phyloP scores from a whole-genome alignment of 2,797 vertebrate genomes.

The Menidia menidia region DNA sequence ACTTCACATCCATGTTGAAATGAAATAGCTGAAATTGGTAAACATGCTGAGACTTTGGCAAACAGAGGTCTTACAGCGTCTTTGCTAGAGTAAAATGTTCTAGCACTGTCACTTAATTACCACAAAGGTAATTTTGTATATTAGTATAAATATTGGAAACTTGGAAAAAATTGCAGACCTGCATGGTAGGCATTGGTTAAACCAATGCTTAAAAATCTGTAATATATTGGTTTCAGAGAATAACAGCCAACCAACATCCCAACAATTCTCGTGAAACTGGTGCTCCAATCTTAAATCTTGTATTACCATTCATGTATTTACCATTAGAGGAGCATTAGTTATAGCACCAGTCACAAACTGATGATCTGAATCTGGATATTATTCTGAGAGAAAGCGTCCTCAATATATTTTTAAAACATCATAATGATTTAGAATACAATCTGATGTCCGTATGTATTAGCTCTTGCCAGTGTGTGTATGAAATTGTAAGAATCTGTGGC shows the following conservation, averaged over 20 bases:
- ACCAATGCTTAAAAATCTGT: no score
- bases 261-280: no score
- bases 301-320: no score
- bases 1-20: neutral
- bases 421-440: conserved; percentile 4
- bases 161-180: neutral
- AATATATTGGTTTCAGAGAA: no score
- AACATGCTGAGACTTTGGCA: neutral
- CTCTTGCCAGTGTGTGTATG: neutral
- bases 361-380: neutral
- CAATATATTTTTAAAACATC: conserved; percentile 3
- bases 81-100: neutral
- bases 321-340: neutral
- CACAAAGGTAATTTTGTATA: neutral
- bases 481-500: neutral
- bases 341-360: conserved; percentile 6
- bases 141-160: neutral
- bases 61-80: neutral
- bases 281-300: no score
- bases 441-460: neutral
- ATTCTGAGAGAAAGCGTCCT: neutral
- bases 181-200: no score
- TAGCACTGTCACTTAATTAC: neutral
- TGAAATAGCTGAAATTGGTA: no score
- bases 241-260: no score